phyloP scores from a whole-genome alignment of 2,888 invertebrate species.

The Neuroscelio doddi region DNA sequence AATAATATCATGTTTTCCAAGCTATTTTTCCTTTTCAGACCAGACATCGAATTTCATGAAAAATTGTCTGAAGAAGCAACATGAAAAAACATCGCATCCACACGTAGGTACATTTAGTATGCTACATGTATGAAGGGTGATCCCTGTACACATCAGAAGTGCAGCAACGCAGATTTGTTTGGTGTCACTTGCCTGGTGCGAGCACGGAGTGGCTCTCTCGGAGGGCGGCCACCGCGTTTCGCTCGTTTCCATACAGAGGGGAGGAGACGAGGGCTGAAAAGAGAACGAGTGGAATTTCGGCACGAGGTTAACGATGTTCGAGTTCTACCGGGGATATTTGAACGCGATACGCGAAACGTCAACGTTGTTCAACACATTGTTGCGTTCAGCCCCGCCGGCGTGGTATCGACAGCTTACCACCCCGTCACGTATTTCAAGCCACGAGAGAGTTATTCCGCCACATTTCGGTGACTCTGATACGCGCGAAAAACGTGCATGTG shows the following conservation, averaged over 20 bases:
- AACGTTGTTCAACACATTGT: slow-evolving; percentile 65
- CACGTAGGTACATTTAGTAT: slow-evolving; percentile 43
- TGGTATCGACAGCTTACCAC: slow-evolving; percentile 66
- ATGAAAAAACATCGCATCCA: slow-evolving; percentile 27
- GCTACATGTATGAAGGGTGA: slow-evolving; percentile 41
- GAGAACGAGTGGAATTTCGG: slow-evolving; percentile 53
- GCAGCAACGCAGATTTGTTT: slow-evolving; percentile 65
- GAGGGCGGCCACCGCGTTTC: slow-evolving; percentile 46
- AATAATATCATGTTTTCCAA: not conserved
- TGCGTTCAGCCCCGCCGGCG: slow-evolving; percentile 50
- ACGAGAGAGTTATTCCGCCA: slow-evolving; percentile 42
- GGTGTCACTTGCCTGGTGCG: slow-evolving; percentile 67
- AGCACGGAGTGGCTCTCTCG: slow-evolving; percentile 48
- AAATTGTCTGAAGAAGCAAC: slow-evolving; percentile 43
- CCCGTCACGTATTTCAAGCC: slow-evolving; percentile 56
- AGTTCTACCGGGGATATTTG: slow-evolving; percentile 56
- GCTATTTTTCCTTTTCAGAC: slow-evolving; percentile 19
- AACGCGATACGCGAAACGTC: slow-evolving; percentile 51
- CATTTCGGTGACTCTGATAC: slow-evolving; percentile 42
- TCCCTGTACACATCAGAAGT: slow-evolving; percentile 46
- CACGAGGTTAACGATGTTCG: slow-evolving; percentile 61
- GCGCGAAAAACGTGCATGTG: slow-evolving; percentile 44
- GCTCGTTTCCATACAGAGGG: slow-evolving; percentile 45
- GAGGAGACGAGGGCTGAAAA: slow-evolving; percentile 46
- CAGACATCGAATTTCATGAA: slow-evolving; percentile 37